Conservation (phyloP, 2,888 invertebrate genomes). For the Heliothis peltigera region DNA sequence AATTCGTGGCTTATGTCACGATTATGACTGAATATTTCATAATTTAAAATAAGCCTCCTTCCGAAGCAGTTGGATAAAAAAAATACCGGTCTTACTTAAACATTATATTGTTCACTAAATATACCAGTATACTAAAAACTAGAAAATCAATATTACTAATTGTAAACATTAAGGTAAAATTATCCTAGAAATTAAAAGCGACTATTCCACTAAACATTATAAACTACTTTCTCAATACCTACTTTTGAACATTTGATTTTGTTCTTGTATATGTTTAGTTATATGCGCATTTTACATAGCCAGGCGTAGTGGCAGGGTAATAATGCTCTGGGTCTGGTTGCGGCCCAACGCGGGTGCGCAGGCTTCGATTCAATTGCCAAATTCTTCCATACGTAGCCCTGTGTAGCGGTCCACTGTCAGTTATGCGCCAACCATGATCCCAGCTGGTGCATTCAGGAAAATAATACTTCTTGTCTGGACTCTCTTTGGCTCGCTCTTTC, state of each 20-base stretch:
- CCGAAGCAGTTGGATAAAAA: neutral
- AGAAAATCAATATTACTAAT: constrained; percentile 3
- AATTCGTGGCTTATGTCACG: too few species aligned
- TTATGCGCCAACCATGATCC: constrained; percentile 74
- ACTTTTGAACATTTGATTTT: neutral
- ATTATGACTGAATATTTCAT: too few species aligned
- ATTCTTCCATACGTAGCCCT: constrained; percentile 64
- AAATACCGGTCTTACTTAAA: neutral
- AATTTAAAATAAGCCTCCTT: too few species aligned
- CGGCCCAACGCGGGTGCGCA: constrained; percentile 70
- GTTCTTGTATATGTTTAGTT: neutral
- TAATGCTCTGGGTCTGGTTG: constrained; percentile 74
- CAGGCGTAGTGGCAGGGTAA: constrained; percentile 61
- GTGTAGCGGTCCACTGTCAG: constrained; percentile 65
- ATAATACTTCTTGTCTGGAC: constrained; percentile 74
- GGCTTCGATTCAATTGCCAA: constrained; percentile 69
- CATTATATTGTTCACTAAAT: constrained; percentile 6
- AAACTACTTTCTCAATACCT: neutral
- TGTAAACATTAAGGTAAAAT: constrained; percentile 11
- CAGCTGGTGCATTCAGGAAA: constrained; percentile 69
- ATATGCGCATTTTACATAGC: constrained; percentile 55
- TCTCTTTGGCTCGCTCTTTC: constrained; percentile 58
- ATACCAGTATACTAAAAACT: constrained; percentile 17
- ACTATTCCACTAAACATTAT: neutral
- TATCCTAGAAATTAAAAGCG: constrained; percentile 10